Percentiles rank a stretch among this genome's conserved stretches.
Evolutionary conservation across 2,888 invertebrate genomes (phyloP).

Genomic region (Incurvaria masculella): DNA sequence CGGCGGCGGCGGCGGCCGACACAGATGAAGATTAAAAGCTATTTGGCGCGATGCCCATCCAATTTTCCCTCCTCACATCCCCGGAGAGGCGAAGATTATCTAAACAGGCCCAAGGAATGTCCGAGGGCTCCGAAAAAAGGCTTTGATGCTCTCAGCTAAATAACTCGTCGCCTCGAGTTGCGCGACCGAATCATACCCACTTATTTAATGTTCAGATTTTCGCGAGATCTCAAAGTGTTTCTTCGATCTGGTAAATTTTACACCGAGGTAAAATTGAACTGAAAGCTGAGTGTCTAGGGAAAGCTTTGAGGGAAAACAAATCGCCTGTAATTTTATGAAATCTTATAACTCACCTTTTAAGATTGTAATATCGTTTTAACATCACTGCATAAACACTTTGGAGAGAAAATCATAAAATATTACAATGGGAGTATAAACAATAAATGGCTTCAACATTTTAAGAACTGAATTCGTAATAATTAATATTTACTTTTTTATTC

Average conservation of each 20-base stretch:
- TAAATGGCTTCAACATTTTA: conserved; percentile 7
- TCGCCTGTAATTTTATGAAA: conserved; percentile 6
- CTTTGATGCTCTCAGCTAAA: neutral
- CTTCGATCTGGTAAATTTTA: neutral
- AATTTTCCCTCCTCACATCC: conserved; percentile 55
- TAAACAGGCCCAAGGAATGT: conserved; percentile 44
- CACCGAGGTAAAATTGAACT: neutral
- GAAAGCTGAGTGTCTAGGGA: neutral
- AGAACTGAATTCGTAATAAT: too few relatives aligned
- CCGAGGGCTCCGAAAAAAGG: conserved; percentile 2
- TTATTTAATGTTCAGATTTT: neutral
- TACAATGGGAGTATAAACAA: neutral
- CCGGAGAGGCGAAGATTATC: conserved; percentile 48
- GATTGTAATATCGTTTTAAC: neutral
- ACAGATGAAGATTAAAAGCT: conserved; percentile 41
- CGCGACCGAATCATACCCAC: neutral
- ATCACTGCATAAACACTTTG: neutral
- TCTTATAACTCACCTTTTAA: too few relatives aligned
- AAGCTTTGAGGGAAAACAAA: neutral
- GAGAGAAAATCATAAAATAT: conserved; percentile 2
- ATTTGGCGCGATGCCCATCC: conserved; percentile 54
- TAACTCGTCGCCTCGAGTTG: neutral
- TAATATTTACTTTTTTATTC: too few relatives aligned
- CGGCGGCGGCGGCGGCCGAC: neutral
- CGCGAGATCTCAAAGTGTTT: conserved; percentile 1